Evolutionary conservation across 2,113 vertebrate species (phyloP).

Genomic region (Tragelaphus imberbis): DNA sequence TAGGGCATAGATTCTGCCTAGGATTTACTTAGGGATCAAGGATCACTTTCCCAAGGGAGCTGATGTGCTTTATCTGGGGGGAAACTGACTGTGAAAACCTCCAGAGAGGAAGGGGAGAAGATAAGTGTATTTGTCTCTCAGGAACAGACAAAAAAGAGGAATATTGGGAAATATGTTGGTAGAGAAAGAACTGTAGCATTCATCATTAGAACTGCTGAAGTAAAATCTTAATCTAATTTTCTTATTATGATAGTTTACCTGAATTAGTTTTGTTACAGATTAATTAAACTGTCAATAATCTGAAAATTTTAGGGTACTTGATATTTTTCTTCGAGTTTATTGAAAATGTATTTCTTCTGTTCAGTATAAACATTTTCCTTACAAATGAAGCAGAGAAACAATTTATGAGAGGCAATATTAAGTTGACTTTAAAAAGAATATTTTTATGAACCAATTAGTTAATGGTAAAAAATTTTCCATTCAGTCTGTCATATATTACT

Average conservation of each 20-base stretch:
- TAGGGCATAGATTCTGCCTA: neutral
- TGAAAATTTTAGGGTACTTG: neutral
- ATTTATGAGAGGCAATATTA: neutral
- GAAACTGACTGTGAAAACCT: neutral
- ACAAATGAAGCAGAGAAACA: neutral
- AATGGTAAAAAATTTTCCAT: neutral
- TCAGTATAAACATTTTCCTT: neutral
- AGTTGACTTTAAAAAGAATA: neutral
- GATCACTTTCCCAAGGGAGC: neutral
- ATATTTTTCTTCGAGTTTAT: neutral
- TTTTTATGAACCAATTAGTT: neutral
- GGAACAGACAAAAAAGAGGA: neutral
- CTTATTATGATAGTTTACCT: neutral
- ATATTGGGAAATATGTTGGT: neutral
- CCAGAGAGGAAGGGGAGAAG: neutral
- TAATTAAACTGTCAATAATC: neutral
- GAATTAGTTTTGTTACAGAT: neutral
- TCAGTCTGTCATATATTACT: neutral
- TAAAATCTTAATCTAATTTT: neutral
- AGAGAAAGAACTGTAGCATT: neutral
- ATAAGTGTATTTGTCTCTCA: neutral
- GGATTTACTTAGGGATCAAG: neutral
- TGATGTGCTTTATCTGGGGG: neutral
- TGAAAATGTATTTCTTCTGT: neutral
- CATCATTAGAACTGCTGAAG: neutral